Conservation (phyloP, 2,797 vertebrate genomes). For the Okamejei kenojei region DNA sequence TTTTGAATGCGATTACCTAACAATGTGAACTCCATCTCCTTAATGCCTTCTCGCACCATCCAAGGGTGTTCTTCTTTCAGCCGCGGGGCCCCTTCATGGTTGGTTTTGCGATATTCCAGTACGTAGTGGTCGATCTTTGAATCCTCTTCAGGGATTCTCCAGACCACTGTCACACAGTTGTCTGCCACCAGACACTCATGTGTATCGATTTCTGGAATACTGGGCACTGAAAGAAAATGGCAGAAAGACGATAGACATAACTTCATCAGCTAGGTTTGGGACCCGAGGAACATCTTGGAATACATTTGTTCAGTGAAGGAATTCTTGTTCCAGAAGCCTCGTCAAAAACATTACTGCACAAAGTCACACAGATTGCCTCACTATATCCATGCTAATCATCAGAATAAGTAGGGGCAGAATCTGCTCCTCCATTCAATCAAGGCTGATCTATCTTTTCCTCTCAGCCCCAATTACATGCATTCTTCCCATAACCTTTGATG, state of each 20-base stretch:
- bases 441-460: no score
- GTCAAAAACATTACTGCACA: neutral
- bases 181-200: conserved; percentile 82
- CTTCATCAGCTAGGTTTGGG: neutral
- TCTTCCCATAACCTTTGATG: no score
- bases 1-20: conserved; percentile 55
- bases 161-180: conserved; percentile 74
- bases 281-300: neutral
- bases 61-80: conserved; percentile 88
- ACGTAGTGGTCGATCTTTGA: conserved; percentile 88
- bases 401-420: no score
- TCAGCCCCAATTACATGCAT: no score
- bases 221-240: conserved; percentile 63
- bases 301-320: neutral
- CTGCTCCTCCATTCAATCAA: no score
- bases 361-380: neutral
- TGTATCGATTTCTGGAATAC: conserved; percentile 76
- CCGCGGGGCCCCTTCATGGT: conserved; percentile 81
- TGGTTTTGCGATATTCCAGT: conserved; percentile 79
- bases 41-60: conserved; percentile 91
- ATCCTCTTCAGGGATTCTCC: conserved; percentile 76
- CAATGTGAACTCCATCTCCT: conserved; percentile 70
- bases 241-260: neutral
- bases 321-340: neutral
- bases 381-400: no score